Percentiles rank a stretch among this genome's conserved stretches.
Conservation (phyloP, 2,113 vertebrate genomes). For the Macrotus californicus region DNA sequence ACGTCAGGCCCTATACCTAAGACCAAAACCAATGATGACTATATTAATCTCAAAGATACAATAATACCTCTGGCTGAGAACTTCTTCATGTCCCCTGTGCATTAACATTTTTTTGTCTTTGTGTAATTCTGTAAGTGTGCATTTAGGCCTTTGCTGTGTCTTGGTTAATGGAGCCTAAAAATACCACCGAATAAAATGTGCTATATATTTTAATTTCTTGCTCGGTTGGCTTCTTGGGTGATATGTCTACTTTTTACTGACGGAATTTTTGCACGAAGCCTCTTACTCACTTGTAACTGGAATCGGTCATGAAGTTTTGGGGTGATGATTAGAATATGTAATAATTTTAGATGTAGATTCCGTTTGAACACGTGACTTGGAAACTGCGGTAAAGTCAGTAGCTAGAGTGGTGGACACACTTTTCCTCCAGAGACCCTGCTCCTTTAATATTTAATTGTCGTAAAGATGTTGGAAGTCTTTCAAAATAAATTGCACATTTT, state of each 20-base stretch:
- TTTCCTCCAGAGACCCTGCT: neutral
- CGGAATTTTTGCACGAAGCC: constrained; percentile 62
- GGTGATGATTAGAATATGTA: constrained; percentile 14
- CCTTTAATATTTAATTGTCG: constrained; percentile 8
- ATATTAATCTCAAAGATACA: constrained; percentile 49
- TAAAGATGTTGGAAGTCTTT: constrained; percentile 42
- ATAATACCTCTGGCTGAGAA: constrained; percentile 56
- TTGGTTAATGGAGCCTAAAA: constrained; percentile 63
- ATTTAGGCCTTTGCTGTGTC: constrained; percentile 53
- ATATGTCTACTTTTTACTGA: constrained; percentile 57
- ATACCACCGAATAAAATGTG: constrained; percentile 59
- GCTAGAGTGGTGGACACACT: neutral
- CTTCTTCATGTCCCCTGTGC: constrained; percentile 15
- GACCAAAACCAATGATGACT: constrained; percentile 29
- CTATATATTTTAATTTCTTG: constrained; percentile 57
- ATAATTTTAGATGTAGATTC: constrained; percentile 20
- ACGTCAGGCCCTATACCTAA: neutral
- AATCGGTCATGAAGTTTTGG: constrained; percentile 1
- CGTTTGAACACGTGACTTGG: constrained; percentile 43
- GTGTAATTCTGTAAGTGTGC: constrained; percentile 59
- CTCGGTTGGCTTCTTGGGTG: constrained; percentile 53
- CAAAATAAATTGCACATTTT: constrained; percentile 23
- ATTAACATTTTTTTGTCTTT: constrained; percentile 39
- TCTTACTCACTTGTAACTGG: constrained; percentile 55
- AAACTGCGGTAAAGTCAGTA: constrained; percentile 10